Conservation (phyloP, 2,113 vertebrate genomes). For the Panurus biarmicus region DNA sequence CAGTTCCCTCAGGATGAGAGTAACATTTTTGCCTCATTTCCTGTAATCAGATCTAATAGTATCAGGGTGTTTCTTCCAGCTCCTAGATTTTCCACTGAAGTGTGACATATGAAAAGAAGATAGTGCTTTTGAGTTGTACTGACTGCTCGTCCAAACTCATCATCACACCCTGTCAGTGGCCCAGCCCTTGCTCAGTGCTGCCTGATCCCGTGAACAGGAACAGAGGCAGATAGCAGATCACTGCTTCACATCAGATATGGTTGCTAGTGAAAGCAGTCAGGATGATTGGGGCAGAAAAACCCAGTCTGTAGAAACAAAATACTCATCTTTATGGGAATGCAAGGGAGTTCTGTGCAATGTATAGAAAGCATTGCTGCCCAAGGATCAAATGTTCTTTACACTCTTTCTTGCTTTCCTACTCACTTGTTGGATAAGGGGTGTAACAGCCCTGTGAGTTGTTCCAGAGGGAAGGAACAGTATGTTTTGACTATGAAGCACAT, state of each 20-base stretch:
- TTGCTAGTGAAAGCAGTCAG: background rate
- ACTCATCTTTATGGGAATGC: background rate
- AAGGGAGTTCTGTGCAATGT: background rate
- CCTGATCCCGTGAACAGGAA: background rate
- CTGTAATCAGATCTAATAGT: background rate
- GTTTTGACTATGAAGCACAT: background rate
- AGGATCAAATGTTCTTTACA: background rate
- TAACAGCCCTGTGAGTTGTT: background rate
- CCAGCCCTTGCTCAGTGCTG: background rate
- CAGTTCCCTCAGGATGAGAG: background rate
- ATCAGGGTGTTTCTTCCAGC: background rate
- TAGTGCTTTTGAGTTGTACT: background rate
- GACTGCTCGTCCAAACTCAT: slow-evolving; percentile 16
- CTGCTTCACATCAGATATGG: background rate
- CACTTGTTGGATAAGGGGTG: too few species aligned
- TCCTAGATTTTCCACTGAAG: background rate
- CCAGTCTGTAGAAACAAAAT: background rate
- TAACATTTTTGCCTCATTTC: background rate
- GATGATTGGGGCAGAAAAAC: background rate
- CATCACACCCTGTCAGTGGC: background rate
- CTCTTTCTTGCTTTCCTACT: background rate
- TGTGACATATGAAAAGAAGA: background rate
- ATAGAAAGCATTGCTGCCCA: background rate
- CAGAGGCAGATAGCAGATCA: background rate
- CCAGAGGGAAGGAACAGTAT: background rate